phyloP scores from a whole-genome alignment of 2,888 invertebrate genomes.

The Coelopa pilipes region DNA sequence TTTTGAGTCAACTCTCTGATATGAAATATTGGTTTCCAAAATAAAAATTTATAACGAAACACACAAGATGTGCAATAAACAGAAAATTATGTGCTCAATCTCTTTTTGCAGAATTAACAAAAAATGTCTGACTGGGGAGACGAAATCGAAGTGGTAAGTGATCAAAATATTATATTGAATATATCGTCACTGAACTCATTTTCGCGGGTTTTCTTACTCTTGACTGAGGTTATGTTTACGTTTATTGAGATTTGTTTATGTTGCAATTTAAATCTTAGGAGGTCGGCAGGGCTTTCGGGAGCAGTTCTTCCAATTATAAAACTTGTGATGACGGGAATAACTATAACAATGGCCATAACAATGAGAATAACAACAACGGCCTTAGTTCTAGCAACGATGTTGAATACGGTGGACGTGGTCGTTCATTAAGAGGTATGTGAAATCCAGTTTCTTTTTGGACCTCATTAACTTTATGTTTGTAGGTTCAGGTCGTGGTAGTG shows the following conservation, averaged over 20 bases:
- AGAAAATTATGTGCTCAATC: not conserved
- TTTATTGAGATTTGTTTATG: too few relatives aligned
- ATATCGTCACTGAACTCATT: not conserved
- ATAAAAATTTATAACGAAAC: not conserved
- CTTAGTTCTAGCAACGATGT: conserved; percentile 53
- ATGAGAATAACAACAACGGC: not conserved
- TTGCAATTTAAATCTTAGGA: too few relatives aligned
- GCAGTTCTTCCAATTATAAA: conserved; percentile 37
- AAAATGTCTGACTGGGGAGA: conserved; percentile 58
- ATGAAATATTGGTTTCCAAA: not conserved
- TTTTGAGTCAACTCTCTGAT: not conserved
- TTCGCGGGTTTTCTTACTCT: not conserved
- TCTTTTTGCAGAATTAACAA: conserved; percentile 25
- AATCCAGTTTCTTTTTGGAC: not conserved
- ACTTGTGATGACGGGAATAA: conserved; percentile 26
- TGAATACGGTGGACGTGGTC: conserved; percentile 48
- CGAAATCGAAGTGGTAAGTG: conserved; percentile 40
- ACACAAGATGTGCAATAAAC: too few relatives aligned
- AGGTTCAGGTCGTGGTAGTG: conserved; percentile 42
- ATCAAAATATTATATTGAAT: too few relatives aligned
- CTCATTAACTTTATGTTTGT: not conserved
- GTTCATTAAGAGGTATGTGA: not conserved
- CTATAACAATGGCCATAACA: conserved; percentile 29
- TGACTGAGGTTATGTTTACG: conserved; percentile 27
- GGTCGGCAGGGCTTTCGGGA: conserved; percentile 43